These are phyloP conservation scores for Onychostoma macrolepis DNA, from an alignment of 2,113 vertebrate species.

Conservation along the genomic window DNA sequence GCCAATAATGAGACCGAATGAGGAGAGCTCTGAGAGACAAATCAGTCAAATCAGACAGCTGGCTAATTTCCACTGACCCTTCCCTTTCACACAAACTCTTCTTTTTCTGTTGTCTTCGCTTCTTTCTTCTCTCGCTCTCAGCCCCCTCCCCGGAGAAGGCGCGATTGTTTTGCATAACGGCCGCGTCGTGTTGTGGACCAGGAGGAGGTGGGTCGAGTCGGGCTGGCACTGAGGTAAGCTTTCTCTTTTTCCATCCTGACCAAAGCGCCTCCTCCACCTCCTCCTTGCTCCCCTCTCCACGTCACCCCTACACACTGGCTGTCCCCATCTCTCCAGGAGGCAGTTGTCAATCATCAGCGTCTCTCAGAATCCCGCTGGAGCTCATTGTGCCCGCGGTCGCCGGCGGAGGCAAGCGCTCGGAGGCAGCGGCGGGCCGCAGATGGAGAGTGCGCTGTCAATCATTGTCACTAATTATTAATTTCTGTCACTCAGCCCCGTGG, in stretches of 20 bases:
- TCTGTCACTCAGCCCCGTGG: slow-evolving; percentile 99
- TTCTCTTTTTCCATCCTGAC: slow-evolving; percentile 57
- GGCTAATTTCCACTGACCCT: slow-evolving; percentile 37
- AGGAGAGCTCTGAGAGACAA: slow-evolving; percentile 5
- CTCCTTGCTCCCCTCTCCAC: slow-evolving; percentile 22
- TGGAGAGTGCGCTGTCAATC: slow-evolving; percentile 97
- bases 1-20: not conserved
- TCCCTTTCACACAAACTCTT: slow-evolving; percentile 36
- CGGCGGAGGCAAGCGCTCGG: slow-evolving; percentile 89
- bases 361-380: slow-evolving; percentile 89
- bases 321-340: slow-evolving; percentile 89
- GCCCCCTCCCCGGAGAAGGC: slow-evolving; percentile 60
- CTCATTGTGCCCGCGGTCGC: slow-evolving; percentile 95
- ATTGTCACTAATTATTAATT: slow-evolving; percentile 99
- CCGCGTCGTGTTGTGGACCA: slow-evolving; percentile 35
- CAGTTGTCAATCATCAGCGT: slow-evolving; percentile 97
- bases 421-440: slow-evolving; percentile 90
- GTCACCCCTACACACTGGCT: slow-evolving; percentile 64
- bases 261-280: slow-evolving; percentile 56
- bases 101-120: slow-evolving; percentile 43
- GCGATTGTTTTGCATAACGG: slow-evolving; percentile 74
- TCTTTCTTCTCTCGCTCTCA: slow-evolving; percentile 45
- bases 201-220: slow-evolving; percentile 52
- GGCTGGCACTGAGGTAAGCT: slow-evolving; percentile 49
- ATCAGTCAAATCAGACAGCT: slow-evolving; percentile 31